Evolutionary conservation across 2,113 vertebrate species (phyloP).

Genomic region (Sinocyclocheilus rhinocerous): DNA sequence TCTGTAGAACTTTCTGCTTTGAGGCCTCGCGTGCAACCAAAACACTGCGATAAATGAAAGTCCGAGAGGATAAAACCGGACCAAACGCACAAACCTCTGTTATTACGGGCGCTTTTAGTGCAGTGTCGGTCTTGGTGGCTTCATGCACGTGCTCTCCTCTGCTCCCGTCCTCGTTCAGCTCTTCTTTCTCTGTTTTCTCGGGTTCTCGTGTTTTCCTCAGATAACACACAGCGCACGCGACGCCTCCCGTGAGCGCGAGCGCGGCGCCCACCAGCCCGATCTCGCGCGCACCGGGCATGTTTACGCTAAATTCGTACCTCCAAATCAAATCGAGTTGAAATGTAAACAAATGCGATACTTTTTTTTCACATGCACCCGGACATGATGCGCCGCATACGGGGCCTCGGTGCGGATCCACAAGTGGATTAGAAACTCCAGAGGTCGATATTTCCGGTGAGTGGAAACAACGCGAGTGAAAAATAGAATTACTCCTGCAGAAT

Average conservation of each 20-base stretch:
- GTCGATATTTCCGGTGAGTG: conserved; percentile 4
- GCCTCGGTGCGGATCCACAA: conserved; percentile 58
- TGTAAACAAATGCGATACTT: background rate
- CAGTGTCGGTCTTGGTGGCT: background rate
- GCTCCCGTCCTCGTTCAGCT: background rate
- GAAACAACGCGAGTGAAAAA: conserved; percentile 58
- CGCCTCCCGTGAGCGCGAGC: conserved; percentile 67
- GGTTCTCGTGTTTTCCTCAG: conserved; percentile 40
- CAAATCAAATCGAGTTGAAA: background rate
- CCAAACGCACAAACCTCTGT: conserved; percentile 23
- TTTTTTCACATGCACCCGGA: background rate
- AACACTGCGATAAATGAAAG: background rate
- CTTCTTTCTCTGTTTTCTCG: background rate
- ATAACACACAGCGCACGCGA: conserved; percentile 72
- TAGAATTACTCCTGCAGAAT: no score
- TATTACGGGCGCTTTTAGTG: background rate
- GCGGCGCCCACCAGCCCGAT: conserved; percentile 67
- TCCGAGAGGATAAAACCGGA: background rate
- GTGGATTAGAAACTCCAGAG: conserved; percentile 60
- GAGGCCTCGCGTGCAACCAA: background rate
- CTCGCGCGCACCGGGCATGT: conserved; percentile 68
- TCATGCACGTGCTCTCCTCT: background rate
- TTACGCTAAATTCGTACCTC: background rate
- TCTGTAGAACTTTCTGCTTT: background rate
- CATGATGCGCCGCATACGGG: background rate